Conservation (phyloP, 2,797 vertebrate species). For the Brachyalestes nurse region DNA sequence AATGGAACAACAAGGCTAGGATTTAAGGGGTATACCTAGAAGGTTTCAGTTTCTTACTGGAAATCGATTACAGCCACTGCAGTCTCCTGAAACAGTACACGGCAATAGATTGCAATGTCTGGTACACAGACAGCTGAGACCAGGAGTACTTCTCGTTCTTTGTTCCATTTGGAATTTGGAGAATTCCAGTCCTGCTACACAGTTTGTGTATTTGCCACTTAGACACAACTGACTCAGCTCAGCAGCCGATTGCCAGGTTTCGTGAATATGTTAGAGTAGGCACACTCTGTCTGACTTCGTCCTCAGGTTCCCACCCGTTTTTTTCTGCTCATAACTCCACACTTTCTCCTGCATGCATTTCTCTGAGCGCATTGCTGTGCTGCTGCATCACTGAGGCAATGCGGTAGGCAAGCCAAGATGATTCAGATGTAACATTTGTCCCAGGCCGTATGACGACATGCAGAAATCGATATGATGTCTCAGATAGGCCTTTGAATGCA, state of each 20-base stretch:
- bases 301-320: too few relatives aligned
- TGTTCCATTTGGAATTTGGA: too few relatives aligned
- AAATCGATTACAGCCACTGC: slow-evolving; percentile 10
- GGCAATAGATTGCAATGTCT: slow-evolving; percentile 13
- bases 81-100: neutral
- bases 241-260: too few relatives aligned
- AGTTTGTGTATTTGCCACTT: too few relatives aligned
- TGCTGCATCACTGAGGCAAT: slow-evolving; percentile 34
- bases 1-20: neutral
- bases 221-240: too few relatives aligned
- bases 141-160: neutral
- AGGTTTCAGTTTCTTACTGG: neutral
- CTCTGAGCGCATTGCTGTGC: slow-evolving; percentile 24
- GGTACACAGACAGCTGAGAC: neutral
- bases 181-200: too few relatives aligned
- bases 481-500: slow-evolving; percentile 44
- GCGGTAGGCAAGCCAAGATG: slow-evolving; percentile 36
- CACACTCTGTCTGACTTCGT: too few relatives aligned
- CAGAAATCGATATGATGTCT: slow-evolving; percentile 51
- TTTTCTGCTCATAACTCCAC: neutral
- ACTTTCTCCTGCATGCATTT: neutral
- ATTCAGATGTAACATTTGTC: slow-evolving; percentile 65
- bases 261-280: too few relatives aligned
- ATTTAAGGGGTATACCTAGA: neutral
- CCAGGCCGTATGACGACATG: slow-evolving; percentile 33